These are phyloP conservation scores for Xylota segnis DNA, from an alignment of 2,888 invertebrate genomes.

Conservation along the genomic window DNA sequence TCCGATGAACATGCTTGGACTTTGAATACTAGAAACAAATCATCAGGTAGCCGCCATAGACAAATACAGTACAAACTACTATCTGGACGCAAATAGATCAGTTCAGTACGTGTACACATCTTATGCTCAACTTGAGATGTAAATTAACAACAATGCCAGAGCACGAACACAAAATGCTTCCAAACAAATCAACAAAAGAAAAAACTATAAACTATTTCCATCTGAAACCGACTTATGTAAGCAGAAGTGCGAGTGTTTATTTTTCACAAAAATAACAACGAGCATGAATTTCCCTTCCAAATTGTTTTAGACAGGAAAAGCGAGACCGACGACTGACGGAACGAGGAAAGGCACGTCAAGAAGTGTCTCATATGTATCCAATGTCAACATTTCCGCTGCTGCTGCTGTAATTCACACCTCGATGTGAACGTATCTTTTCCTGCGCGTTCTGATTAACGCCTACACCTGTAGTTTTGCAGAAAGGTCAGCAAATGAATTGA, in stretches of 20 bases:
- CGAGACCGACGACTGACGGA: neutral
- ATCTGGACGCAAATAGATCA: constrained; percentile 47
- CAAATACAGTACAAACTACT: constrained; percentile 22
- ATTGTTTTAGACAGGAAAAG: constrained; percentile 2
- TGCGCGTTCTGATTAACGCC: constrained; percentile 31
- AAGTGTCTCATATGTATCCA: constrained; percentile 28
- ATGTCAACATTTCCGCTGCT: constrained; percentile 49
- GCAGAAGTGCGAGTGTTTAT: constrained; percentile 29
- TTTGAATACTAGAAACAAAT: constrained; percentile 17
- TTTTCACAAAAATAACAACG: neutral
- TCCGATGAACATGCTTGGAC: constrained; percentile 23
- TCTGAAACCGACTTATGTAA: constrained; percentile 19
- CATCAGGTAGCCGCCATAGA: neutral
- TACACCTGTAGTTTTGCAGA: constrained; percentile 2
- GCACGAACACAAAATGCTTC: constrained; percentile 8
- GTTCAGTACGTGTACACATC: constrained; percentile 22
- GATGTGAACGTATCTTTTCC: constrained; percentile 18
- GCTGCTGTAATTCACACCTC: constrained; percentile 44
- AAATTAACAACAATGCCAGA: constrained; percentile 4
- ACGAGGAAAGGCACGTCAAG: neutral
- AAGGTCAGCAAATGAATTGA: constrained; percentile 17
- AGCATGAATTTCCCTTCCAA: neutral
- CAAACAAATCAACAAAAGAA: neutral
- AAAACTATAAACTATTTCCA: constrained; percentile 26
- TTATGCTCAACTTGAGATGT: neutral